Percentiles rank a stretch among this genome's conserved stretches.
These are phyloP conservation scores for Enteromius trimaculatus DNA, from an alignment of 2,797 vertebrate genomes.

Conservation along the genomic window DNA sequence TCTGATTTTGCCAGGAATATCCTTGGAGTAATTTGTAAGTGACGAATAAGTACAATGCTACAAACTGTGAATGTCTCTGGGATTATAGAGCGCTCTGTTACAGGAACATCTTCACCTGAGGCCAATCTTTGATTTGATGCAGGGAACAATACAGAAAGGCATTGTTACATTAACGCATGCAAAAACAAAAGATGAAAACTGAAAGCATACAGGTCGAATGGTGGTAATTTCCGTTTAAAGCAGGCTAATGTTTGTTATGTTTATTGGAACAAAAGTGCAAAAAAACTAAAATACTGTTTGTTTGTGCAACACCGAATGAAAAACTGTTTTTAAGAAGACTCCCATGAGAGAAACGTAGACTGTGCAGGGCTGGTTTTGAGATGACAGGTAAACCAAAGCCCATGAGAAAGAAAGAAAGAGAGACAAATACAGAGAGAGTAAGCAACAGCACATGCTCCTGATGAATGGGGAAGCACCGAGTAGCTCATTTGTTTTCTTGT, in stretches of 20 bases:
- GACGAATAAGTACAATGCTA: constrained; percentile 13
- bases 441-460: constrained; percentile 37
- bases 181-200: not conserved
- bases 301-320: constrained; percentile 36
- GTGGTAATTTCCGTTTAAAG: not conserved
- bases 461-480: constrained; percentile 54
- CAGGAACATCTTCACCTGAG: constrained; percentile 3
- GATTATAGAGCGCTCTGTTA: not conserved
- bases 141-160: not conserved
- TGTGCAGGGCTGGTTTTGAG: constrained; percentile 1
- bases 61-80: not conserved
- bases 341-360: constrained; percentile 5
- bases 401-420: constrained; percentile 29
- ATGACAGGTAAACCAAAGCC: constrained; percentile 30
- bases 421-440: constrained; percentile 25
- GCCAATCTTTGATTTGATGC: not conserved
- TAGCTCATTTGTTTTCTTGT: constrained; percentile 58
- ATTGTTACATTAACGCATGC: not conserved
- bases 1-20: constrained; percentile 7
- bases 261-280: constrained; percentile 6
- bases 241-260: constrained; percentile 23
- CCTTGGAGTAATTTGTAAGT: constrained; percentile 12
- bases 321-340: constrained; percentile 43
- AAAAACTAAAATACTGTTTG: not conserved
- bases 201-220: not conserved